phyloP scores from a whole-genome alignment of 2,113 vertebrate genomes.

The Boulengeromyrus knoepffleri region DNA sequence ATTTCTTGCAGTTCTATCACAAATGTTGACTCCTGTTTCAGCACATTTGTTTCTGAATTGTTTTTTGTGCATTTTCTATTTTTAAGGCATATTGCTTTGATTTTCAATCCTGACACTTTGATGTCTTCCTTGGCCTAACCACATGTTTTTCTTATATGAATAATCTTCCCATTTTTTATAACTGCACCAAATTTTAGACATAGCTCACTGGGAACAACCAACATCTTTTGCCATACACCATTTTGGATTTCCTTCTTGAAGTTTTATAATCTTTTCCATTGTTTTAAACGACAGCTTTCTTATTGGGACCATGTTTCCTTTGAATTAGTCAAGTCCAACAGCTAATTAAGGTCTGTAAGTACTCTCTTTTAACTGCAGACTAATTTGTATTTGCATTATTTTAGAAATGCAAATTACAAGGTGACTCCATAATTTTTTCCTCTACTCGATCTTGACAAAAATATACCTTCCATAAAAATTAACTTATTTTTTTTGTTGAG shows the following conservation, averaged over 20 bases:
- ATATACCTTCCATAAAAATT: not conserved
- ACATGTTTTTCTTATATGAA: not conserved
- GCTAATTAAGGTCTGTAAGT: not conserved
- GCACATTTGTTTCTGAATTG: not conserved
- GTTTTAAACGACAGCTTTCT: not conserved
- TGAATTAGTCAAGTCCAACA: not conserved
- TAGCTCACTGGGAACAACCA: not conserved
- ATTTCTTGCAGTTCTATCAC: too few species aligned
- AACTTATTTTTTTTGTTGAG: not conserved
- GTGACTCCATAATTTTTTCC: not conserved
- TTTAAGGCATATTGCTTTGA: not conserved
- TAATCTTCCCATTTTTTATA: not conserved
- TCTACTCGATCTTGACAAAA: not conserved
- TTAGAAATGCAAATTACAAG: not conserved
- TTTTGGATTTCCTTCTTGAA: not conserved
- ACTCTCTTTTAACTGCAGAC: not conserved
- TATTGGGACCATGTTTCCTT: not conserved
- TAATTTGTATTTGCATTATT: not conserved
- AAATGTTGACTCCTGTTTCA: not conserved
- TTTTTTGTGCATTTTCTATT: not conserved
- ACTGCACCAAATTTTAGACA: not conserved
- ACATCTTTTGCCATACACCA: not conserved
- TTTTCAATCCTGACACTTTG: not conserved
- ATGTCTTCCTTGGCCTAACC: not conserved
- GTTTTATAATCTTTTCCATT: not conserved